Conservation (phyloP, 1,140 invertebrate genomes). For the Calosoma granatense region DNA sequence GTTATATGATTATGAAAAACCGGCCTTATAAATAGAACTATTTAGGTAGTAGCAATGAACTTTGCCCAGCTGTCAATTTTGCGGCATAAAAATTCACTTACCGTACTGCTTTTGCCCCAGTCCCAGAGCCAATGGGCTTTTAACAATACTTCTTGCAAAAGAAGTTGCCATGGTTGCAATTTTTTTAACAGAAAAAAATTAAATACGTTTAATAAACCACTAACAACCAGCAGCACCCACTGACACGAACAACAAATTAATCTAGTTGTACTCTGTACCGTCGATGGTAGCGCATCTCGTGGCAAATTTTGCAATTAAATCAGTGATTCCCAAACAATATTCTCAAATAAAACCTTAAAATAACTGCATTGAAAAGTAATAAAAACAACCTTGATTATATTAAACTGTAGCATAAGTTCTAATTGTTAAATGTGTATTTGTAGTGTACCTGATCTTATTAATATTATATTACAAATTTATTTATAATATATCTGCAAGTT, state of each 20-base stretch:
- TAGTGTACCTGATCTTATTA: neutral
- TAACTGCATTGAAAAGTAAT: neutral
- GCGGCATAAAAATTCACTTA: conserved; percentile 18
- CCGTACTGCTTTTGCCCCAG: conserved; percentile 21
- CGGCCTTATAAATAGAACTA: conserved; percentile 2
- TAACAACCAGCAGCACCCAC: neutral
- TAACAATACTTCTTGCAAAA: conserved; percentile 24
- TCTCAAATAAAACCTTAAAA: neutral
- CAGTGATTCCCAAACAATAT: neutral
- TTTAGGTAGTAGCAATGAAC: conserved; percentile 12
- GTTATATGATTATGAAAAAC: too few relatives aligned
- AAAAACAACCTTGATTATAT: too few relatives aligned
- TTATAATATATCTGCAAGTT: neutral
- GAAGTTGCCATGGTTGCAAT: conserved; percentile 21
- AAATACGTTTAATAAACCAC: neutral
- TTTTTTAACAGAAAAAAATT: neutral
- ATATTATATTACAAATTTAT: neutral
- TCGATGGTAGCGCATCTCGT: neutral
- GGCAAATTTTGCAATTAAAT: neutral
- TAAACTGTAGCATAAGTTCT: too few relatives aligned
- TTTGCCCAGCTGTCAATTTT: conserved; percentile 10
- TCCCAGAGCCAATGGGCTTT: conserved; percentile 21
- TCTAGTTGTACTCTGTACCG: neutral
- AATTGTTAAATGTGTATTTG: too few relatives aligned
- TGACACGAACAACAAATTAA: too few relatives aligned